These are phyloP conservation scores for Samia ricini DNA, from an alignment of 1,140 invertebrate species.

Conservation along the genomic window DNA sequence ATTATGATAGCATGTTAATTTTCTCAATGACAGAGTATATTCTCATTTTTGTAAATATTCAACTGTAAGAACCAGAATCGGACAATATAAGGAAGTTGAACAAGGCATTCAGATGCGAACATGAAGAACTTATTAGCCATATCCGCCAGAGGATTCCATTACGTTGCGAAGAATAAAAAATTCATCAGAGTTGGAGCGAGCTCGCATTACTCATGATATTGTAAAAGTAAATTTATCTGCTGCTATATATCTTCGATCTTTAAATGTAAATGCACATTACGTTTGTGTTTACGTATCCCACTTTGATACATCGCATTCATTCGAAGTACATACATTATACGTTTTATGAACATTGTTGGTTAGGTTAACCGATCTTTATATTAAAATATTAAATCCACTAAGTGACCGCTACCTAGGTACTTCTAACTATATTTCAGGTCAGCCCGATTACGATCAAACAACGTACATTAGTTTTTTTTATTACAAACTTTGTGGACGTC, in stretches of 20 bases:
- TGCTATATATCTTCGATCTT: not conserved
- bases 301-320: slow-evolving; percentile 3
- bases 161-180: not conserved
- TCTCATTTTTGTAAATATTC: no score
- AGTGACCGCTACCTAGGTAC: slow-evolving; percentile 5
- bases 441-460: slow-evolving; percentile 12
- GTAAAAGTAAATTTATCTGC: not conserved
- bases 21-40: no score
- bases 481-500: slow-evolving; percentile 13
- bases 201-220: not conserved
- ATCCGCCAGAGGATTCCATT: not conserved
- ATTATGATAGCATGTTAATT: no score
- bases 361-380: slow-evolving; percentile 3
- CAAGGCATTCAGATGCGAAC: not conserved
- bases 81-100: slow-evolving; percentile 2
- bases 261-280: slow-evolving; percentile 1
- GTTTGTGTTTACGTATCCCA: slow-evolving; percentile 4
- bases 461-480: slow-evolving; percentile 14
- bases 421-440: slow-evolving; percentile 8
- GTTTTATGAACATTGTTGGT: slow-evolving; percentile 8
- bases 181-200: not conserved
- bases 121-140: not conserved
- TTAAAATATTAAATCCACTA: slow-evolving; percentile 1
- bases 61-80: no score
- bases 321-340: slow-evolving; percentile 1